phyloP scores from a whole-genome alignment of 1,140 invertebrate genomes.

The Myzus persicae region DNA sequence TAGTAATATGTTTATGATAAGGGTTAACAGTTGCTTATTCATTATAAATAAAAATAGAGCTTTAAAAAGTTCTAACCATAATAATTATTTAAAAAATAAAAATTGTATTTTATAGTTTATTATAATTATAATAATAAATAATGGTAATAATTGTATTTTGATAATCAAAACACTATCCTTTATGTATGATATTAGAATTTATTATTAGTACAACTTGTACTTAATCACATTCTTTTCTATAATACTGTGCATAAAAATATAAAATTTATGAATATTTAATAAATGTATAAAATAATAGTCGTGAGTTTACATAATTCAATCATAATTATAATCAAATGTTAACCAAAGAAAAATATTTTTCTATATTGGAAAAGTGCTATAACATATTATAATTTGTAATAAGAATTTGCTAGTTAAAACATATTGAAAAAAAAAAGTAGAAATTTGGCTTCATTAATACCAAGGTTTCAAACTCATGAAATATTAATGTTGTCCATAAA shows the following conservation, averaged over 20 bases:
- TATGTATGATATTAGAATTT: constrained; percentile 1
- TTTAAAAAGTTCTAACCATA: not conserved
- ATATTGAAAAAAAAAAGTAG: not conserved
- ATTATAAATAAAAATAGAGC: constrained; percentile 16
- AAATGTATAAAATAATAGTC: constrained; percentile 18
- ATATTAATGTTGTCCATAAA: not conserved
- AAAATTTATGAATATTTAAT: constrained; percentile 30
- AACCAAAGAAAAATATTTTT: not conserved
- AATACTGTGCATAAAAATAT: constrained; percentile 46
- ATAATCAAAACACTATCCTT: not conserved
- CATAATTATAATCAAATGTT: not conserved
- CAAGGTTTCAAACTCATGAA: not conserved
- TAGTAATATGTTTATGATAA: constrained; percentile 6
- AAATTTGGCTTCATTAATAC: not conserved
- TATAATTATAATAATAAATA: constrained; percentile 3
- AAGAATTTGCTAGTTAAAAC: not conserved
- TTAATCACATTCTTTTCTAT: constrained; percentile 2
- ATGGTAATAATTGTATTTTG: constrained; percentile 27
- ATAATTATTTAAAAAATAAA: constrained; percentile 17
- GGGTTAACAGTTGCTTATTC: not conserved
- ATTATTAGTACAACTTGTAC: constrained; percentile 1
- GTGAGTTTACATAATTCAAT: not conserved
- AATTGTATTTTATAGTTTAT: not conserved
- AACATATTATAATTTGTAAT: not conserved
- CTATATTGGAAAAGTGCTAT: not conserved